A percentile compares a stretch with the other conserved stretches of the same genome.
These are phyloP conservation scores for Chelonus formosanus DNA, from an alignment of 2,888 invertebrate species.

Conservation along the genomic window DNA sequence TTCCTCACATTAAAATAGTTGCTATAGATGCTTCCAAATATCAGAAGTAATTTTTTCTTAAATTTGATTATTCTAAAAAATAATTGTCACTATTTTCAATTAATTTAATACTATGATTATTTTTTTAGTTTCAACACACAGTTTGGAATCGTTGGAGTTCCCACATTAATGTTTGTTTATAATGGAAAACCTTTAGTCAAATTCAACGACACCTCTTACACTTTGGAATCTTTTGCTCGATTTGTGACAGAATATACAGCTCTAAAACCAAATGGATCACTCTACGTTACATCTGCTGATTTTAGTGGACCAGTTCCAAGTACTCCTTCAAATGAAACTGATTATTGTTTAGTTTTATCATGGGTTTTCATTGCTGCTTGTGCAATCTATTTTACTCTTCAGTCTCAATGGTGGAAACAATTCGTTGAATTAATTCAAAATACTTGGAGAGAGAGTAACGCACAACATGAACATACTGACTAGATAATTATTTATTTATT, in stretches of 20 bases:
- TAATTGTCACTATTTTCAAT: background rate
- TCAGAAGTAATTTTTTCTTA: constrained; percentile 67
- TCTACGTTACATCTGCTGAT: constrained; percentile 78
- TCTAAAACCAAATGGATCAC: constrained; percentile 70
- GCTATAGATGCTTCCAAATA: constrained; percentile 89
- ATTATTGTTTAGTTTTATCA: constrained; percentile 82
- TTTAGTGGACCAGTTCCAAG: constrained; percentile 84
- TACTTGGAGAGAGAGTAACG: constrained; percentile 89
- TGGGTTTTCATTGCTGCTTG: constrained; percentile 86
- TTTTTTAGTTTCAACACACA: constrained; percentile 80
- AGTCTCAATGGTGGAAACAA: constrained; percentile 80
- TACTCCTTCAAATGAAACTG: constrained; percentile 78
- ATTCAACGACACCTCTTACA: constrained; percentile 84
- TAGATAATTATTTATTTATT: constrained; percentile 53
- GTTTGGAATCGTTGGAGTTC: constrained; percentile 90
- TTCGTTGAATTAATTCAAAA: constrained; percentile 85
- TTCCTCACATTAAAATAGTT: constrained; percentile 85
- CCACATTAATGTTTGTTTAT: constrained; percentile 88
- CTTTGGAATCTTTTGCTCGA: constrained; percentile 78
- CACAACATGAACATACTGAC: constrained; percentile 80
- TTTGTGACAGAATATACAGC: constrained; percentile 83
- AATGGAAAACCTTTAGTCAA: constrained; percentile 86
- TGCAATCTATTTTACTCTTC: constrained; percentile 77
- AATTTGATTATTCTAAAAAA: background rate
- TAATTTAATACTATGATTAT: background rate